Conservation (phyloP, 1,140 invertebrate species). For the Hydropsyche tenuis region DNA sequence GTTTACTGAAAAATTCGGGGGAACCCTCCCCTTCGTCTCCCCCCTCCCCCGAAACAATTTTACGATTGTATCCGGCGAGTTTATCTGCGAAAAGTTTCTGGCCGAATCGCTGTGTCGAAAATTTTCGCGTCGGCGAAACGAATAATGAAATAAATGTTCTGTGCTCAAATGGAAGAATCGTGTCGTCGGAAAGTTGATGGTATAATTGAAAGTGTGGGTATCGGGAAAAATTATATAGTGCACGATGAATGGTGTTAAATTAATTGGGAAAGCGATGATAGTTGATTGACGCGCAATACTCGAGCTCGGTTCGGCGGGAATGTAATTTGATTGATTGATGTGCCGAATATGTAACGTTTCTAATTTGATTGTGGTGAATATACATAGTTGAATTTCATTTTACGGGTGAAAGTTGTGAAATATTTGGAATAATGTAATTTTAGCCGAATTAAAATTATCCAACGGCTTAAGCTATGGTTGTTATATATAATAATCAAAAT, state of each 20-base stretch:
- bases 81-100: constrained; percentile 24
- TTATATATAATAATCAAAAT: constrained; percentile 4
- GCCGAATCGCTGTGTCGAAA: background rate
- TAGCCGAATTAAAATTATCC: background rate
- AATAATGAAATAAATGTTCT: constrained; percentile 29
- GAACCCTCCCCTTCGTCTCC: no score
- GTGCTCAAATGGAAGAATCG: constrained; percentile 16
- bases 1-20: no score
- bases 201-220: background rate
- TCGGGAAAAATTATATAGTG: no score
- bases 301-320: no score
- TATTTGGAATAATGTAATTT: no score
- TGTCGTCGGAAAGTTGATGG: constrained; percentile 16
- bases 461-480: background rate
- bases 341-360: no score
- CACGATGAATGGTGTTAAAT: no score
- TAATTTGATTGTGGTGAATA: no score
- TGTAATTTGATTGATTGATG: no score
- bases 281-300: no score
- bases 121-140: constrained; percentile 19
- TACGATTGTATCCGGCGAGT: constrained; percentile 24
- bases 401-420: no score
- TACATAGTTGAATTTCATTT: constrained; percentile 15
- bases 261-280: no score
- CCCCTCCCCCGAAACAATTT: background rate